These are phyloP conservation scores for Linnaemya vulpina DNA, from an alignment of 2,888 invertebrate genomes.

Conservation along the genomic window DNA sequence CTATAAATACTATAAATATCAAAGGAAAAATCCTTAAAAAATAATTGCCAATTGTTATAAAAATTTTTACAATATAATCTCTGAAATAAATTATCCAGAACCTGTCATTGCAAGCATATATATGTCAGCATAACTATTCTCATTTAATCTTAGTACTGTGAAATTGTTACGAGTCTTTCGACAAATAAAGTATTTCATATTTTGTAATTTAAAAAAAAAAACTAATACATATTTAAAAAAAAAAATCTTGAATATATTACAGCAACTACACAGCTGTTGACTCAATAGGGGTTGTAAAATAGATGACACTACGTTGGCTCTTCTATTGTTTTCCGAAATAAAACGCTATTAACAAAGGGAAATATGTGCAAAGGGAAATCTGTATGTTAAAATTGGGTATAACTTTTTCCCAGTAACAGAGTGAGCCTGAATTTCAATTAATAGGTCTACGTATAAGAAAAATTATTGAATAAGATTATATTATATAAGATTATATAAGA, in stretches of 20 bases:
- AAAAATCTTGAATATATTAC: conserved; percentile 48
- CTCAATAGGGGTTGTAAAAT: conserved; percentile 32
- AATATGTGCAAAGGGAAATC: not conserved
- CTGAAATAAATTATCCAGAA: not conserved
- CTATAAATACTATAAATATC: no score
- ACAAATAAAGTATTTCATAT: not conserved
- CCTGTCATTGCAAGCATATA: no score
- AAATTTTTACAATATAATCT: no score
- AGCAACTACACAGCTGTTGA: conserved; percentile 55
- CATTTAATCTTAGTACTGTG: not conserved
- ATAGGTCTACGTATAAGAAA: conserved; percentile 14
- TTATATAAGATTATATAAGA: no score
- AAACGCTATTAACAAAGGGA: not conserved
- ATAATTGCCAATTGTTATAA: not conserved
- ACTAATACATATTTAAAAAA: not conserved
- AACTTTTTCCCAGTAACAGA: conserved; percentile 5
- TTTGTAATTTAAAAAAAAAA: not conserved
- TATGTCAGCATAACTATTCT: not conserved
- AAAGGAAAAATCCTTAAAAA: not conserved
- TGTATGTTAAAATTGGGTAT: not conserved
- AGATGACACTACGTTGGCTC: not conserved
- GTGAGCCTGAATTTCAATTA: conserved; percentile 45
- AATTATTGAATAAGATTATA: conserved; percentile 17
- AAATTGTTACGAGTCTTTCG: not conserved
- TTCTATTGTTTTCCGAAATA: not conserved